Evolutionary conservation across 2,797 vertebrate genomes (phyloP).

Genomic region (Coccyzus lansbergi): DNA sequence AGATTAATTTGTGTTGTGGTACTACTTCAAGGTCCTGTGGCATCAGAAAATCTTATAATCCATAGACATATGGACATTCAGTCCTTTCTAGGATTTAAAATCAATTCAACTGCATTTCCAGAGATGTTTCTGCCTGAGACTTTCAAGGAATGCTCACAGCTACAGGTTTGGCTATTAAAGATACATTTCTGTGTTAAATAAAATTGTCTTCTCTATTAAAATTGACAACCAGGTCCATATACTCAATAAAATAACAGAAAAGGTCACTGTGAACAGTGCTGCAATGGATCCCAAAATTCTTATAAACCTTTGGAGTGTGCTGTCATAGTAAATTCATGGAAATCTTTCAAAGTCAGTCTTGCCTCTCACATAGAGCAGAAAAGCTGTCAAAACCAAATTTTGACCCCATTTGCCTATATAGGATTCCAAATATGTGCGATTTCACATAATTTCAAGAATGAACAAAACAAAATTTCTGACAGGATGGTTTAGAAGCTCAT

Average conservation of each 20-base stretch:
- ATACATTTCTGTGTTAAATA: conserved; percentile 6
- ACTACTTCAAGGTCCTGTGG: background rate
- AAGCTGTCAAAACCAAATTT: background rate
- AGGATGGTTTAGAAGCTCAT: background rate
- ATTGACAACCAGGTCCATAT: conserved; percentile 42
- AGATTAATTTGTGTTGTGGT: background rate
- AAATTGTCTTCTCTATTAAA: conserved; percentile 43
- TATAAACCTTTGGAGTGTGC: background rate
- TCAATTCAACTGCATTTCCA: background rate
- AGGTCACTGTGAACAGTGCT: background rate
- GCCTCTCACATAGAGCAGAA: background rate
- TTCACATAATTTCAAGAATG: background rate
- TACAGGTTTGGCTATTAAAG: conserved; percentile 38
- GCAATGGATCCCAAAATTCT: conserved; percentile 32
- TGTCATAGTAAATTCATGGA: background rate
- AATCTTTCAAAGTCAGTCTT: conserved; percentile 7
- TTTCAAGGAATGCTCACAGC: conserved; percentile 23
- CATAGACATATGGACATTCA: background rate
- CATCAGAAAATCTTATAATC: conserved; percentile 35
- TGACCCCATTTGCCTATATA: background rate
- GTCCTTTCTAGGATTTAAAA: conserved; percentile 25
- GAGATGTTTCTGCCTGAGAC: background rate
- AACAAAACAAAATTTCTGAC: background rate
- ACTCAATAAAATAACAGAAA: conserved; percentile 40
- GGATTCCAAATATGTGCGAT: background rate